These are phyloP conservation scores for Dryococelus australis DNA, from an alignment of 2,888 invertebrate genomes.

Conservation along the genomic window DNA sequence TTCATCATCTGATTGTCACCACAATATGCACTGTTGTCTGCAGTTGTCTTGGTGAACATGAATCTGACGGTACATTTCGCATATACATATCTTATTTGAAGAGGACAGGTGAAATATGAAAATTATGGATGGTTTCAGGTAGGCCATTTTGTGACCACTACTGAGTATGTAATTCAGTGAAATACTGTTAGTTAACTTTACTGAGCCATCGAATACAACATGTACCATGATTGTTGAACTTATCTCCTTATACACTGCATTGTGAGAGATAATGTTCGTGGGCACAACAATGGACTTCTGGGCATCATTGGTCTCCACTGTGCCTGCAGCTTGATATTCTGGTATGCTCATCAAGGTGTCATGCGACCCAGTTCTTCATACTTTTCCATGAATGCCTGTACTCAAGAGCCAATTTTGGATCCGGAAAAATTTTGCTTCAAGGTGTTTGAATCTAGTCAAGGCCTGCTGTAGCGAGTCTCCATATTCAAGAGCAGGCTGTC, in stretches of 20 bases:
- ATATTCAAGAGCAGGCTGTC: not conserved
- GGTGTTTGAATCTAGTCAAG: not conserved
- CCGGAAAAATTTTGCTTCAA: not conserved
- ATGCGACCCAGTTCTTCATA: conserved; percentile 20
- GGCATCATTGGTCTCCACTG: not conserved
- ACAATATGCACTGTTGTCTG: not conserved
- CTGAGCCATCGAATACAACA: conserved; percentile 17
- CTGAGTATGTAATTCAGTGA: not conserved
- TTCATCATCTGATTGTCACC: not conserved
- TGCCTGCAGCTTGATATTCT: no score
- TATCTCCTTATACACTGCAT: not conserved
- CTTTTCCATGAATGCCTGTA: not conserved
- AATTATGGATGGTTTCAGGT: not conserved
- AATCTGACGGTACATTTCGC: not conserved
- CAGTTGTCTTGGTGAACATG: not conserved
- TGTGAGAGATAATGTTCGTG: not conserved
- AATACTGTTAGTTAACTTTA: not conserved
- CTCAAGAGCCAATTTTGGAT: not conserved
- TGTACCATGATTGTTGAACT: not conserved
- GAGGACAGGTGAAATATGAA: not conserved
- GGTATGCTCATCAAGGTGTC: not conserved
- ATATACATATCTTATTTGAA: not conserved
- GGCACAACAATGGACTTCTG: not conserved
- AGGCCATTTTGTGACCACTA: not conserved
- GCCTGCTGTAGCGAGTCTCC: not conserved